phyloP scores from a whole-genome alignment of 2,113 vertebrate species.

The Alethe diademata region DNA sequence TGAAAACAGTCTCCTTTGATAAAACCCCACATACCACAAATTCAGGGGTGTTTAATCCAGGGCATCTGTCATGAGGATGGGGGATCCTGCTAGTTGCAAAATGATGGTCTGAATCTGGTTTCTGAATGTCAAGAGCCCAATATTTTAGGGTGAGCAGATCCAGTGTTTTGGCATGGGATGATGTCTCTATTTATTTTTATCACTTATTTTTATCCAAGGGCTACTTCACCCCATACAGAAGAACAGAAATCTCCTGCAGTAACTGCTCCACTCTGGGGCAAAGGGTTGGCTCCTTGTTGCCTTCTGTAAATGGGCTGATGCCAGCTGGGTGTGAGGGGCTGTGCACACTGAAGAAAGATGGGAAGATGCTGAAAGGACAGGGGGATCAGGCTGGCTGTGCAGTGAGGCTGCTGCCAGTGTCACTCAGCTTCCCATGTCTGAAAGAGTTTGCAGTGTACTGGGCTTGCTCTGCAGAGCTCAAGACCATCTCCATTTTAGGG shows the following conservation, averaged over 20 bases:
- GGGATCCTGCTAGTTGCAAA: background rate
- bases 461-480: background rate
- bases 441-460: background rate
- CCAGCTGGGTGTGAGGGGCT: accelerated
- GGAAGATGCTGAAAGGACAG: background rate
- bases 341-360: background rate
- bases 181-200: constrained; percentile 34
- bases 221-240: background rate
- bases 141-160: constrained; percentile 6
- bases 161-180: background rate
- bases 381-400: background rate
- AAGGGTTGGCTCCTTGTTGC: background rate
- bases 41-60: background rate
- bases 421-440: background rate
- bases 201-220: background rate
- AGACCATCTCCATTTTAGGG: background rate
- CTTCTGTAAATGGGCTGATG: background rate
- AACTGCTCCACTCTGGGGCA: background rate
- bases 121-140: background rate
- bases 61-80: background rate
- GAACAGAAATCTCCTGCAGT: background rate
- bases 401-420: background rate
- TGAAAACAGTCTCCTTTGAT: background rate
- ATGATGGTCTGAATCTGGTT: background rate
- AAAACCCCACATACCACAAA: constrained; percentile 32